Evolutionary conservation across 2,797 vertebrate genomes (phyloP).

Genomic region (Leptoclinus maculatus): DNA sequence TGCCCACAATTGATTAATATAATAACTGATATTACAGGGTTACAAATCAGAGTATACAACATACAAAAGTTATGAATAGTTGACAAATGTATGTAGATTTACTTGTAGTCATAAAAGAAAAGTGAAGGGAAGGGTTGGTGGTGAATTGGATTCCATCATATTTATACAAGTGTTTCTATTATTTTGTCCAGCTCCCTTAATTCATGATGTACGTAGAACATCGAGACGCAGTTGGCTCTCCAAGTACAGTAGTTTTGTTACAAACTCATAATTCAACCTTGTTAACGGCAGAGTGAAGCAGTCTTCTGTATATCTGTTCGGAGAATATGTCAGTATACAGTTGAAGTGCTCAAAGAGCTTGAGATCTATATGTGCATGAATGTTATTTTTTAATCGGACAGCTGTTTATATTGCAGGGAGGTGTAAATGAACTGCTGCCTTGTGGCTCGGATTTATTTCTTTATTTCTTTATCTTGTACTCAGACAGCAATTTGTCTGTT

Average conservation of each 20-base stretch:
- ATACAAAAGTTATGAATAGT: neutral
- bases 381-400: constrained; percentile 9
- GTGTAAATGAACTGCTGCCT: constrained; percentile 27
- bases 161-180: neutral
- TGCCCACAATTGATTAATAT: neutral
- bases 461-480: constrained; percentile 7
- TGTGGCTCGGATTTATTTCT: neutral
- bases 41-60: neutral
- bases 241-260: neutral
- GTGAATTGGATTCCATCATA: neutral
- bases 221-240: neutral
- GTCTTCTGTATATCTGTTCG: neutral
- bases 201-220: neutral
- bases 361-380: neutral
- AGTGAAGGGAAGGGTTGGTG: neutral
- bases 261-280: neutral
- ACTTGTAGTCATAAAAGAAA: neutral
- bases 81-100: neutral
- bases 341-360: constrained; percentile 6
- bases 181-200: neutral
- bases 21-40: neutral
- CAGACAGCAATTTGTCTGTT: constrained; percentile 20
- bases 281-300: neutral
- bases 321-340: neutral
- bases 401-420: constrained; percentile 19